These are phyloP conservation scores for Ispidina picta DNA, from an alignment of 2,797 vertebrate species.

Conservation along the genomic window DNA sequence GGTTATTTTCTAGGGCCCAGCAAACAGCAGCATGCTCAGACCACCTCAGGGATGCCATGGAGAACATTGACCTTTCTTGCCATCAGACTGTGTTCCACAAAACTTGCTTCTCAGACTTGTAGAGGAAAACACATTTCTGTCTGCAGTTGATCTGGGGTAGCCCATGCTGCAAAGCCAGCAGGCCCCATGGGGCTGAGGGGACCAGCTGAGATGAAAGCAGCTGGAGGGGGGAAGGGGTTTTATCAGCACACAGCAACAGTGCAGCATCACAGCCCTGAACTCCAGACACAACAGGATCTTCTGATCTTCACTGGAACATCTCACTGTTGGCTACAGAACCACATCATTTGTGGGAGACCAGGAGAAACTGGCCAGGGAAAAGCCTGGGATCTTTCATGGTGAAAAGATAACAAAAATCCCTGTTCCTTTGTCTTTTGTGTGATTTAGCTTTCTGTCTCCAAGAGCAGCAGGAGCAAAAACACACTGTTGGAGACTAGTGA, in stretches of 20 bases:
- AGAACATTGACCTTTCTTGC: not conserved
- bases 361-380: not conserved
- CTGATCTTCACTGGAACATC: not conserved
- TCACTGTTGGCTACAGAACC: not conserved
- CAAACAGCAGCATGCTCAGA: not conserved
- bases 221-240: not conserved
- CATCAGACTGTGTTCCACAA: fast-evolving
- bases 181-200: not conserved
- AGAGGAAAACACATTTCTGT: not conserved
- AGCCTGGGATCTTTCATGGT: not conserved
- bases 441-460: not conserved
- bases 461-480: not conserved
- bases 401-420: not conserved
- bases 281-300: not conserved
- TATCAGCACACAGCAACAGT: not conserved
- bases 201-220: not conserved
- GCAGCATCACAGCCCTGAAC: not conserved
- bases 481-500: not conserved
- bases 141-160: not conserved
- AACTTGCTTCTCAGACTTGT: not conserved
- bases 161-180: not conserved
- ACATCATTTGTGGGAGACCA: not conserved
- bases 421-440: not conserved
- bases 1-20: not conserved
- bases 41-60: not conserved